Evolutionary conservation across 2,888 invertebrate species (phyloP).

Genomic region (Ophonus ardosiacus): DNA sequence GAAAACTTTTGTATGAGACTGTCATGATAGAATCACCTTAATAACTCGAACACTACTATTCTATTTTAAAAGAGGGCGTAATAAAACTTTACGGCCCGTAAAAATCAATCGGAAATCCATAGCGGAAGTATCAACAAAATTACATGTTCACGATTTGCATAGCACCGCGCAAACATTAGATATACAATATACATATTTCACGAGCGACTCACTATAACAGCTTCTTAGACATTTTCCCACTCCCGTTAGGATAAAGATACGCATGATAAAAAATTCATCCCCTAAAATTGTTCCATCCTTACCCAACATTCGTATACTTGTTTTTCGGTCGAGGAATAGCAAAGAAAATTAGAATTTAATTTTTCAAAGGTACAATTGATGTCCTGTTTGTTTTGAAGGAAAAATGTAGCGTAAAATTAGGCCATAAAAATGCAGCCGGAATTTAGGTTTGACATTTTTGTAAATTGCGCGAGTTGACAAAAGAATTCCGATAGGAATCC

Average conservation of each 20-base stretch:
- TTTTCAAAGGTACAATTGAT: slow-evolving; percentile 25
- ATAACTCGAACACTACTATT: slow-evolving; percentile 13
- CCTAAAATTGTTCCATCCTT: slow-evolving; percentile 22
- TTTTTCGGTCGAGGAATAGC: slow-evolving; percentile 14
- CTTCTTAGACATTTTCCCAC: neutral
- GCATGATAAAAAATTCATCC: slow-evolving; percentile 41
- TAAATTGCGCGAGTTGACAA: slow-evolving; percentile 18
- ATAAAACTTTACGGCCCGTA: slow-evolving; percentile 30
- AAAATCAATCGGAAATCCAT: slow-evolving; percentile 45
- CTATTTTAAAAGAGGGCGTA: slow-evolving; percentile 16
- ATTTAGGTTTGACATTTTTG: slow-evolving; percentile 20
- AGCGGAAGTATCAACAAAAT: slow-evolving; percentile 39
- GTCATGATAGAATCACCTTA: too few relatives aligned
- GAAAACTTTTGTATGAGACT: too few relatives aligned
- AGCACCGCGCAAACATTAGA: neutral
- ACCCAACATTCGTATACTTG: neutral
- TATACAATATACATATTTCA: slow-evolving; percentile 7
- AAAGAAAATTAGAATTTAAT: slow-evolving; percentile 44
- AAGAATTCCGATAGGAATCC: slow-evolving; percentile 1
- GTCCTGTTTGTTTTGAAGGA: slow-evolving; percentile 35
- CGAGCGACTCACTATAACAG: neutral
- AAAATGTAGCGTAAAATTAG: slow-evolving; percentile 42
- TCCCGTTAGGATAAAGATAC: slow-evolving; percentile 9
- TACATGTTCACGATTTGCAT: slow-evolving; percentile 16
- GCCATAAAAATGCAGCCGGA: slow-evolving; percentile 18